Base-by-base conservation (phyloP, 2,797 vertebrate species). In the Parauchenoglanis ngamensis region DNA sequence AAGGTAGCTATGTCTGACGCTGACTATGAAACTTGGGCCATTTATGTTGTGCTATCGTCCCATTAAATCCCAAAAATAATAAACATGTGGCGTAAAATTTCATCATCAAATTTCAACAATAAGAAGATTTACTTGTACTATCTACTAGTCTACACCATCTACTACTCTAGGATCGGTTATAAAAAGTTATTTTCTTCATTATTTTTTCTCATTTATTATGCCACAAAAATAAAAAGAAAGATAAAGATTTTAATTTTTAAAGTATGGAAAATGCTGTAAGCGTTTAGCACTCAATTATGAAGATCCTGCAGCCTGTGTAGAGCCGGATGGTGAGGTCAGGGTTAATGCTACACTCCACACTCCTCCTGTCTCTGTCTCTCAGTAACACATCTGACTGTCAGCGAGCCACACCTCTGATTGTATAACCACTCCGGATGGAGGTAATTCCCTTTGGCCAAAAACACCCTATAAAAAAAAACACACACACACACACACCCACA, bases 361-460 rank as follows among this genome's bases (percentile, higher is more conserved):
- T 46, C 77, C 40, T n/a, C 25, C 46, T 1, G 25, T 82, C 67
- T 65, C 79, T 65, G 68, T 75, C 56, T 75, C 68, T 65, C 31
- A 65, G 68, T 57, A 54, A 44, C 56, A 59, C 65, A 82, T 80
- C 86, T 87, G 79, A 83, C 21, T 63, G 80, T 70, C 70, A 83
- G 70, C 4, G 52, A 76, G 79, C 70, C 79, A 31, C 79, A 87
- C 79, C 86, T 87, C 79, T 56, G 49, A 61, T 83, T 83, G 79
- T 83, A 59, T 83, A 87, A 87, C 70, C 46, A 75, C 57, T 63
- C 86, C 80, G 79, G 86, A 83, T 83, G 80, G 44, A 65, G 86
- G 21, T 76, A 76, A 65, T 87, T 83, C 79, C 86, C 86, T 63
- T 82, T 52, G 78, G 78, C 86, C 56, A 75, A 73, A 78, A 80